Evolutionary conservation across 1,140 invertebrate genomes (phyloP).

Genomic region (Eueides isabella): DNA sequence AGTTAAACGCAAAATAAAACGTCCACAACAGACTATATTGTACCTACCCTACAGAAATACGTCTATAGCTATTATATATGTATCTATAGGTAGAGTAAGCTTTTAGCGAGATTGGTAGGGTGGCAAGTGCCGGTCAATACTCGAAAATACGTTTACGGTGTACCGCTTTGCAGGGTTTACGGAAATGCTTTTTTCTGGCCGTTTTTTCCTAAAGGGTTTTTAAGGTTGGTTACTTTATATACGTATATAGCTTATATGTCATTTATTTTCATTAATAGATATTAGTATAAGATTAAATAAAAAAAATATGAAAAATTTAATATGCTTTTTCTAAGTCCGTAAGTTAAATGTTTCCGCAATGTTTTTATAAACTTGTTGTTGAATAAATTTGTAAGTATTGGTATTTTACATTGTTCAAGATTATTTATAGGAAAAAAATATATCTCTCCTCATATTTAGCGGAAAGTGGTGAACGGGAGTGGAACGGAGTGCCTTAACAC

Average conservation of each 20-base stretch:
- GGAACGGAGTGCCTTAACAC: too few relatives aligned
- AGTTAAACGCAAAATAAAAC: constrained; percentile 10
- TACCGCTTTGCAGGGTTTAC: constrained; percentile 32
- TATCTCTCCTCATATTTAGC: too few relatives aligned
- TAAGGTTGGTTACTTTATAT: neutral
- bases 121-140: constrained; percentile 62
- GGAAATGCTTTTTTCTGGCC: neutral
- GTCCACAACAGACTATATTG: neutral
- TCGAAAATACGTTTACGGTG: constrained; percentile 55
- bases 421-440: too few relatives aligned
- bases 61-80: constrained; percentile 15
- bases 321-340: too few relatives aligned
- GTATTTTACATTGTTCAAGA: too few relatives aligned
- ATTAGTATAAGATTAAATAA: too few relatives aligned
- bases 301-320: too few relatives aligned
- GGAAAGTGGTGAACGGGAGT: too few relatives aligned
- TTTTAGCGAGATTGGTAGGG: constrained; percentile 60
- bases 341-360: too few relatives aligned
- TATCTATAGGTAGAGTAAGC: constrained; percentile 41
- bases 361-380: too few relatives aligned
- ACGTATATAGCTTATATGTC: neutral
- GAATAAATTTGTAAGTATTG: too few relatives aligned
- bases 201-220: constrained; percentile 2
- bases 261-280: too few relatives aligned
- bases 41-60: neutral